These are phyloP conservation scores for Aproaerema taeniolella DNA, from an alignment of 2,888 invertebrate species.

Conservation along the genomic window DNA sequence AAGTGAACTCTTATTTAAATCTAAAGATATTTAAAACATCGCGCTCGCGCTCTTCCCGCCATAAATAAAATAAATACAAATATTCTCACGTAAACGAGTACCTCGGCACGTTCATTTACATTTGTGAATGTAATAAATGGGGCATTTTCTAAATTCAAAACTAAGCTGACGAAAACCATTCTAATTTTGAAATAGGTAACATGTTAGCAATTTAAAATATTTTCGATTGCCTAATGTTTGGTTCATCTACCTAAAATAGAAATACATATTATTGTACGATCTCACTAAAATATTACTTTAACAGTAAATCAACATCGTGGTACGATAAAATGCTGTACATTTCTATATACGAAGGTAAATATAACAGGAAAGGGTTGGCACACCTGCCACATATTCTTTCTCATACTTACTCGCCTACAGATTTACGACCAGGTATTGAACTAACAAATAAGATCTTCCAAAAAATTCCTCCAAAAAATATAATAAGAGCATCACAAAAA, in stretches of 20 bases:
- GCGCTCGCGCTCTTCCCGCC: slow-evolving; percentile 63
- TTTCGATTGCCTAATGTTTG: too few relatives aligned
- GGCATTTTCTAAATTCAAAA: slow-evolving; percentile 67
- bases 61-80: slow-evolving; percentile 77
- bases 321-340: slow-evolving; percentile 9
- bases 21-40: slow-evolving; percentile 73
- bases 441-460: slow-evolving; percentile 71
- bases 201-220: slow-evolving; percentile 6
- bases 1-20: slow-evolving; percentile 67
- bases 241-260: too few relatives aligned
- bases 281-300: too few relatives aligned
- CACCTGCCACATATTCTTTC: slow-evolving; percentile 64
- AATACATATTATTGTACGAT: too few relatives aligned
- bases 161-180: slow-evolving; percentile 52
- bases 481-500: slow-evolving; percentile 70
- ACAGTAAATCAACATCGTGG: slow-evolving; percentile 12
- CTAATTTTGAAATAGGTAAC: slow-evolving; percentile 39
- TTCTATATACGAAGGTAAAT: slow-evolving; percentile 19
- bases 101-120: slow-evolving; percentile 73
- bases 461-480: slow-evolving; percentile 69
- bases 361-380: slow-evolving; percentile 54
- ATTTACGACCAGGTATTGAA: slow-evolving; percentile 71
- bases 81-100: slow-evolving; percentile 76
- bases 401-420: slow-evolving; percentile 45
- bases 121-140: slow-evolving; percentile 74